A percentile compares a stretch with the other conserved stretches of the same genome.
phyloP scores from a whole-genome alignment of 2,888 invertebrate genomes.

The Mesoligia furuncula region DNA sequence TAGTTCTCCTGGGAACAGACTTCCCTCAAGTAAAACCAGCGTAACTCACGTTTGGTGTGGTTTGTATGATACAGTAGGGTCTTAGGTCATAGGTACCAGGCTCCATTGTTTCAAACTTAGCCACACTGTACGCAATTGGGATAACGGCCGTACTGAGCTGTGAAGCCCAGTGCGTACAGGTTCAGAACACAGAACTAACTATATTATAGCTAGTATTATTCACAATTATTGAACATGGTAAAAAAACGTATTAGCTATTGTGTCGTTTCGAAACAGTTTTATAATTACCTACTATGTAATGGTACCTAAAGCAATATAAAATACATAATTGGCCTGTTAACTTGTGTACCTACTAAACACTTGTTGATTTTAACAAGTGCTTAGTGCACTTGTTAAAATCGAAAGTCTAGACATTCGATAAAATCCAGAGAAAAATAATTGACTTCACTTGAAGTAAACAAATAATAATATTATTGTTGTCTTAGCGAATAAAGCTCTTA shows the following conservation, averaged over 20 bases:
- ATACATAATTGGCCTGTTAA: neutral
- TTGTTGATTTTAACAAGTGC: neutral
- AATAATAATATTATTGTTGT: slow-evolving; percentile 5
- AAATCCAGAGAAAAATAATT: neutral
- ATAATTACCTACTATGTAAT: neutral
- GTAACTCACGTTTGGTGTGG: too few relatives aligned
- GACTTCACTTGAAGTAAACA: neutral
- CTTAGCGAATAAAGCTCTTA: slow-evolving; percentile 11
- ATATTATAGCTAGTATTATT: too few relatives aligned
- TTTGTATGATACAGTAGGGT: too few relatives aligned
- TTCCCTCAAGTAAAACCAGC: too few relatives aligned
- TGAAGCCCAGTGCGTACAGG: too few relatives aligned
- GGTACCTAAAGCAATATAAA: neutral
- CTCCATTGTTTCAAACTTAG: too few relatives aligned
- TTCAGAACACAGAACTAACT: too few relatives aligned
- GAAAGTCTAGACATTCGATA: neutral
- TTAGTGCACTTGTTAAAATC: neutral
- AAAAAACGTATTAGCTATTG: neutral
- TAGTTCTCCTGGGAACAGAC: too few relatives aligned
- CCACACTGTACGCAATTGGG: too few relatives aligned
- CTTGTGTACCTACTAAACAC: neutral
- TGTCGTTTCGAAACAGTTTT: neutral
- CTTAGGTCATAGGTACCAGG: too few relatives aligned
- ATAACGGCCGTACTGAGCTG: too few relatives aligned
- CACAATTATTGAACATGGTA: neutral